Percentiles rank a stretch among this genome's conserved stretches.
phyloP scores from a whole-genome alignment of 2,888 invertebrate genomes.

The Plebejus melissa region DNA sequence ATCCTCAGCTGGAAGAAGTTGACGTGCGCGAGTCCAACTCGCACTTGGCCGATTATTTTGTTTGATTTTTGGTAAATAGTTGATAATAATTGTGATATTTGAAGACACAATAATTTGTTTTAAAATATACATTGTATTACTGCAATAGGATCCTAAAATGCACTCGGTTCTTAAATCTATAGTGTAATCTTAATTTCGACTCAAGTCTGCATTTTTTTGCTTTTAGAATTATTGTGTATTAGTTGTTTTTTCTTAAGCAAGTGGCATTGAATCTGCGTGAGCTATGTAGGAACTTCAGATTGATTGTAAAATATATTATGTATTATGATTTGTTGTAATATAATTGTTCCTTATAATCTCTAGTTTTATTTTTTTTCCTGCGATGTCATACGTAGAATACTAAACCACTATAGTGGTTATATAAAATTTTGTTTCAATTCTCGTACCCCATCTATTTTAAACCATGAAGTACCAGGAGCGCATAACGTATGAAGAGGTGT shows the following conservation, averaged over 20 bases:
- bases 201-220: slow-evolving; percentile 19
- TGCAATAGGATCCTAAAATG: not conserved
- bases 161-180: not conserved
- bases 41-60: too few relatives aligned
- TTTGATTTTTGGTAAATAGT: not conserved
- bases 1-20: too few relatives aligned
- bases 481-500: too few relatives aligned
- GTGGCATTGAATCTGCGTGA: slow-evolving; percentile 42
- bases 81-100: not conserved
- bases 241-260: slow-evolving; percentile 5
- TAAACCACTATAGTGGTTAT: not conserved
- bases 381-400: not conserved
- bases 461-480: too few relatives aligned
- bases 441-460: too few relatives aligned
- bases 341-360: slow-evolving; percentile 56
- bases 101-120: not conserved
- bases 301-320: slow-evolving; percentile 57
- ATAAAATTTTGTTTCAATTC: not conserved
- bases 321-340: slow-evolving; percentile 59
- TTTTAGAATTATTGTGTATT: slow-evolving; percentile 14
- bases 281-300: slow-evolving; percentile 49
- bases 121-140: not conserved
- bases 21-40: too few relatives aligned
- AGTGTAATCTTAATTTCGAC: not conserved
- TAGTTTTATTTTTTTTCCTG: slow-evolving; percentile 43